Conservation (phyloP, 1,140 invertebrate species). For the Caenorhabditis briggsae region DNA sequence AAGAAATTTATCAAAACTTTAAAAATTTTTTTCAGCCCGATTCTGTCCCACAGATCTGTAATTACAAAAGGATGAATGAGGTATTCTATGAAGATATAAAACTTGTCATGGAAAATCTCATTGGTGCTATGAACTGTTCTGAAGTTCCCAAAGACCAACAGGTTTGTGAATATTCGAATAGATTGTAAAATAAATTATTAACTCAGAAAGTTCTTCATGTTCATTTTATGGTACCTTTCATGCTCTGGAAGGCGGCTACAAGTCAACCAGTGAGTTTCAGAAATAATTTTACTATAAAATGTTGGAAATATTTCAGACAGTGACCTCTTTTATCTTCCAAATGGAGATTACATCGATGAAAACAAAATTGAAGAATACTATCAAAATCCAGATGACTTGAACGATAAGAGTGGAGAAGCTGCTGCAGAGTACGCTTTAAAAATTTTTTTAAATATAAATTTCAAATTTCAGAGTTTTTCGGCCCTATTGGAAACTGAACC, state of each 20-base stretch:
- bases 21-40: not conserved
- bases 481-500: conserved; percentile 1
- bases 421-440: not conserved
- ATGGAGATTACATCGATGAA: conserved; percentile 26
- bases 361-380: conserved; percentile 14
- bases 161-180: not conserved
- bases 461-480: conserved; percentile 20
- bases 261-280: conserved; percentile 22
- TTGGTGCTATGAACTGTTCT: not conserved
- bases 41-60: not conserved
- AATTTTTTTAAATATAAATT: not conserved
- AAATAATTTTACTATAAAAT: not conserved
- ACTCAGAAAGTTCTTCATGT: not conserved
- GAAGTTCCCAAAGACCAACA: conserved; percentile 9
- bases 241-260: conserved; percentile 14
- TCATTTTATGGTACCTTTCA: conserved; percentile 36
- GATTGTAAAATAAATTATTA: not conserved
- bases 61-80: conserved; percentile 37
- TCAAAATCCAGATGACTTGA: not conserved
- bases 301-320: not conserved
- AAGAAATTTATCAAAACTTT: not conserved
- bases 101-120: not conserved
- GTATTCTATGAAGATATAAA: conserved; percentile 13
- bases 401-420: conserved; percentile 3
- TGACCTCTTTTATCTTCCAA: conserved; percentile 13